A percentile compares a stretch with the other conserved stretches of the same genome.
phyloP scores from a whole-genome alignment of 1,140 invertebrate genomes.

The Lepidostoma basale region DNA sequence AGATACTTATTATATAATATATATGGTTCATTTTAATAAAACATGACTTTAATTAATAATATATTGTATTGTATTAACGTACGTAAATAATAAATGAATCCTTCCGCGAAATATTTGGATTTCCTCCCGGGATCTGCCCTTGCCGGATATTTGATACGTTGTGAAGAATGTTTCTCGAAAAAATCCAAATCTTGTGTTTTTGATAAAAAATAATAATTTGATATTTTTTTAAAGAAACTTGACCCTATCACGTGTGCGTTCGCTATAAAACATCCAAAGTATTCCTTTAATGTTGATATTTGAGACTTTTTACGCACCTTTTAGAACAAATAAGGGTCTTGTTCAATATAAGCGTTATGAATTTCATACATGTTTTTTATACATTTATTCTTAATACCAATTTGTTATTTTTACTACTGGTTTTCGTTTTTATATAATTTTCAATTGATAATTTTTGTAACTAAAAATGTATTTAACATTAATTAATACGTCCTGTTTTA shows the following conservation, averaged over 20 bases:
- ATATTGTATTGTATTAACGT: neutral
- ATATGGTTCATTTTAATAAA: no score
- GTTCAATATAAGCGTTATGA: neutral
- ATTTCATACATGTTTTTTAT: neutral
- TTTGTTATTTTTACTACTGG: neutral
- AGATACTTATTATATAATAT: no score
- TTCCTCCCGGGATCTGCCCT: neutral
- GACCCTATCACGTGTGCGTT: conserved; percentile 11
- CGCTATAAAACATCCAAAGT: neutral
- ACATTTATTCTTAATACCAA: neutral
- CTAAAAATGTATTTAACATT: no score
- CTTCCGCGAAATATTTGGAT: no score
- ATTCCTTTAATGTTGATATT: conserved; percentile 12
- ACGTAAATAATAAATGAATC: neutral
- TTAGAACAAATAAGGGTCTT: neutral
- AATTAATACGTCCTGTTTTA: no score
- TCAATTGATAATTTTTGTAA: no score
- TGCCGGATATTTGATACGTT: conserved; percentile 10
- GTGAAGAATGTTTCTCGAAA: neutral
- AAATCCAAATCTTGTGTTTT: neutral
- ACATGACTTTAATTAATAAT: no score
- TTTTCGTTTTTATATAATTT: no score
- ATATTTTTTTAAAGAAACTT: conserved; percentile 1
- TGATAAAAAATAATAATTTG: neutral
- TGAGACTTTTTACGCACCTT: conserved; percentile 8